Conservation (phyloP, 1,140 invertebrate genomes). For the Monochamus saltuarius region DNA sequence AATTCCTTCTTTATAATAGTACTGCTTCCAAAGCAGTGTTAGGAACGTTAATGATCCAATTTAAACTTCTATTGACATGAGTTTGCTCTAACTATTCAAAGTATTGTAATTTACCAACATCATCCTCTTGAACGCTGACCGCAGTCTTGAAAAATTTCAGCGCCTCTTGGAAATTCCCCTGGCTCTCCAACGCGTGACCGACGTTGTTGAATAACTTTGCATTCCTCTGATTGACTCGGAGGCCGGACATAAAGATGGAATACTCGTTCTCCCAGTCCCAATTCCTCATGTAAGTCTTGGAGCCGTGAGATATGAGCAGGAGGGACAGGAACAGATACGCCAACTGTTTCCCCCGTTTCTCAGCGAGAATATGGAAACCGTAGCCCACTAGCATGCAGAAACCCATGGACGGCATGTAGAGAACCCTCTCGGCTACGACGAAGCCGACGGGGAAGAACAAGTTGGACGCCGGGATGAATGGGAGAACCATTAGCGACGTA, state of each 20-base stretch:
- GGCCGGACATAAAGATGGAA: conserved; percentile 87
- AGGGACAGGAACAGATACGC: conserved; percentile 64
- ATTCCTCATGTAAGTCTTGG: conserved; percentile 84
- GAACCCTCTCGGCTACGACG: conserved; percentile 91
- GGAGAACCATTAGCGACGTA: conserved; percentile 81
- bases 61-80: too few relatives aligned
- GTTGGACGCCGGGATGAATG: conserved; percentile 95
- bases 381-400: conserved; percentile 92
- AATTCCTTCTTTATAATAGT: too few relatives aligned
- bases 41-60: too few relatives aligned
- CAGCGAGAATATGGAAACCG: conserved; percentile 61
- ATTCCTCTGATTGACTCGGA: conserved; percentile 88
- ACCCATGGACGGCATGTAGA: conserved; percentile 97
- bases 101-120: conserved; percentile 66
- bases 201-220: conserved; percentile 97
- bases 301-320: conserved; percentile 72
- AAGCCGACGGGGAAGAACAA: conserved; percentile 97
- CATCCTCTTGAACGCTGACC: conserved; percentile 90
- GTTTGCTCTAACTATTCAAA: conserved; percentile 51
- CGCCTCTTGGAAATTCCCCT: conserved; percentile 71
- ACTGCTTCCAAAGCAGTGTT: too few relatives aligned
- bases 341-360: conserved; percentile 60
- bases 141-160: conserved; percentile 90
- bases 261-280: conserved; percentile 93
- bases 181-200: conserved; percentile 89